Conservation (phyloP, 2,888 invertebrate species). For the Scaptomyza tumidula region DNA sequence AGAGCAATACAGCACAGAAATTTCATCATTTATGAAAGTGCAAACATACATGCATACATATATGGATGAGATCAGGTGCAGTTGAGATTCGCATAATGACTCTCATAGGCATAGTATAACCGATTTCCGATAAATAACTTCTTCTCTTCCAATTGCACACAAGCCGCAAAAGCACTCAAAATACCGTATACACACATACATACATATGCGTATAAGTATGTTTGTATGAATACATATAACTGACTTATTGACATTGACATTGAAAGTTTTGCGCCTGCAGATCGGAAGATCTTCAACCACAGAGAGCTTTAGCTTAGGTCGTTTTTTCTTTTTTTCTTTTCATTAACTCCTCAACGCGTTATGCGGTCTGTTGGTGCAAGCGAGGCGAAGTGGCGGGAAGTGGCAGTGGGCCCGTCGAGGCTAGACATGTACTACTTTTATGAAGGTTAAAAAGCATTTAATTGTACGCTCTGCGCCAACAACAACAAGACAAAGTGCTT, state of each 20-base stretch:
- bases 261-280: conserved; percentile 62
- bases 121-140: conserved; percentile 58
- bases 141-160: conserved; percentile 43
- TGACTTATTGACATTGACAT: conserved; percentile 78
- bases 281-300: conserved; percentile 47
- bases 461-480: conserved; percentile 52
- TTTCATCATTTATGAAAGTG: conserved; percentile 60
- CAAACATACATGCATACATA: background rate
- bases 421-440: conserved; percentile 78
- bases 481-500: conserved; percentile 29
- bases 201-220: background rate
- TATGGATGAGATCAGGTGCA: conserved; percentile 18
- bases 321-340: background rate
- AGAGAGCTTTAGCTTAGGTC: conserved; percentile 43
- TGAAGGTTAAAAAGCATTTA: conserved; percentile 79
- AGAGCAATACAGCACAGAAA: conserved; percentile 41
- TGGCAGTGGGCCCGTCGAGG: conserved; percentile 39
- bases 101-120: conserved; percentile 41
- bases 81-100: conserved; percentile 53
- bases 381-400: conserved; percentile 32
- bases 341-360: conserved; percentile 57
- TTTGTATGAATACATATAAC: conserved; percentile 17
- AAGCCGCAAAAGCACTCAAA: conserved; percentile 44
- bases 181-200: conserved; percentile 22
- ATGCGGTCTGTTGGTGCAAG: conserved; percentile 62